These are phyloP conservation scores for Darevskia nairensis DNA, from an alignment of 2,797 vertebrate genomes.

Conservation along the genomic window DNA sequence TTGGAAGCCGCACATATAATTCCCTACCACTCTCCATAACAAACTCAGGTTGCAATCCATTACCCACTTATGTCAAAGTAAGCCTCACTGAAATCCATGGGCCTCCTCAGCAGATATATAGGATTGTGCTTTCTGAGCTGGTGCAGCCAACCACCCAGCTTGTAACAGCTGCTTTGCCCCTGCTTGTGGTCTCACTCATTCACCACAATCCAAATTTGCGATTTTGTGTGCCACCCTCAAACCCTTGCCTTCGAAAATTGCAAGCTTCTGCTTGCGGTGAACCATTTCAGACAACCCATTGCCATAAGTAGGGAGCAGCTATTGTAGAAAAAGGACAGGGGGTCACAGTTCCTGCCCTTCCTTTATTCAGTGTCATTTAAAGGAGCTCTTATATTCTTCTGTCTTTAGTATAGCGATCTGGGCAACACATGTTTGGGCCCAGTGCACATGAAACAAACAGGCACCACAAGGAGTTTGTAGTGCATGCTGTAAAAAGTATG, in stretches of 20 bases:
- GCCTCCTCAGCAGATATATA: neutral
- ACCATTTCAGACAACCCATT: neutral
- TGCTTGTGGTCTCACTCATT: neutral
- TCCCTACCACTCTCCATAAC: neutral
- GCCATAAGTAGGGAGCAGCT: neutral
- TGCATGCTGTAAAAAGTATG: neutral
- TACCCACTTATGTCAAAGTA: too few relatives aligned
- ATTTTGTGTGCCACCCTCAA: neutral
- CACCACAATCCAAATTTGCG: slow-evolving; percentile 1
- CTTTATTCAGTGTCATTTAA: neutral
- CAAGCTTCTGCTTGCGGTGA: neutral
- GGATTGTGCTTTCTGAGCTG: neutral
- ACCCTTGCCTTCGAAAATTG: neutral
- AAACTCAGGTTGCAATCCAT: neutral
- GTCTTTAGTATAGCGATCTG: neutral
- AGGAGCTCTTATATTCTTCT: neutral
- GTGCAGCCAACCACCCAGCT: neutral
- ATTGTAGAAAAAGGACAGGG: neutral
- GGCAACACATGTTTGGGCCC: neutral
- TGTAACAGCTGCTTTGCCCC: neutral
- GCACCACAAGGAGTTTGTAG: neutral
- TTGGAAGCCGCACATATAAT: neutral
- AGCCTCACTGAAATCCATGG: too few relatives aligned
- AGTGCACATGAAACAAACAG: neutral
- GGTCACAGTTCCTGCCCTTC: neutral